Evolutionary conservation across 2,113 vertebrate species (phyloP).

Genomic region (Monopterus albus): DNA sequence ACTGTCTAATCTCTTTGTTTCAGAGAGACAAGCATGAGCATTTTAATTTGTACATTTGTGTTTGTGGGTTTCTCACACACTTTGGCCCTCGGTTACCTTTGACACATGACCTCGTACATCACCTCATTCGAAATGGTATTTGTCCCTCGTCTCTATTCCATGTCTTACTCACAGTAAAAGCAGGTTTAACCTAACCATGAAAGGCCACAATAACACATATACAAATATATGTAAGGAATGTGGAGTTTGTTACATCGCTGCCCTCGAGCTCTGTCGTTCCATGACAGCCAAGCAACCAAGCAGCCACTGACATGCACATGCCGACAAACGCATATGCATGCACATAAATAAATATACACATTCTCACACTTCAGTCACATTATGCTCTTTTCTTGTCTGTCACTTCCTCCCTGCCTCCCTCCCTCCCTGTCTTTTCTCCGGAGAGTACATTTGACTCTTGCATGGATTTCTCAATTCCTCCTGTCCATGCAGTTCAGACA

Average conservation of each 20-base stretch:
- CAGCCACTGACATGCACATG: too few relatives aligned
- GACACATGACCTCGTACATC: not conserved
- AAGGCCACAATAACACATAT: constrained; percentile 1
- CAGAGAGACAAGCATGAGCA: not conserved
- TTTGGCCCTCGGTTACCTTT: not conserved
- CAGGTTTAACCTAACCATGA: constrained; percentile 31
- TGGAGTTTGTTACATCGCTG: constrained; percentile 46
- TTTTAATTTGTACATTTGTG: constrained; percentile 1
- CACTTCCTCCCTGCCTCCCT: constrained; percentile 7
- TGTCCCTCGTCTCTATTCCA: not conserved
- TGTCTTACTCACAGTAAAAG: constrained; percentile 22
- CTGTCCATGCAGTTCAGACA: not conserved
- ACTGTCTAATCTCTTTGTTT: not conserved
- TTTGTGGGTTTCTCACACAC: constrained; percentile 4
- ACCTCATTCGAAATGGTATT: not conserved
- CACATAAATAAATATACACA: constrained; percentile 15
- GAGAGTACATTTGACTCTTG: not conserved
- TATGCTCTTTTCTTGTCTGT: not conserved
- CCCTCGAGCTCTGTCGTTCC: constrained; percentile 14
- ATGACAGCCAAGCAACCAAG: constrained; percentile 16
- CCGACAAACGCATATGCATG: constrained; percentile 31
- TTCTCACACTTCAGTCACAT: not conserved
- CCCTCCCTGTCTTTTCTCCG: not conserved
- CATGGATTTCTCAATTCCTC: constrained; percentile 14
- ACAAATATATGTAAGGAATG: constrained; percentile 37